A percentile compares a stretch with the other conserved stretches of the same genome.
Conservation (phyloP, 2,888 invertebrate genomes). For the Pterobdella sp. region DNA sequence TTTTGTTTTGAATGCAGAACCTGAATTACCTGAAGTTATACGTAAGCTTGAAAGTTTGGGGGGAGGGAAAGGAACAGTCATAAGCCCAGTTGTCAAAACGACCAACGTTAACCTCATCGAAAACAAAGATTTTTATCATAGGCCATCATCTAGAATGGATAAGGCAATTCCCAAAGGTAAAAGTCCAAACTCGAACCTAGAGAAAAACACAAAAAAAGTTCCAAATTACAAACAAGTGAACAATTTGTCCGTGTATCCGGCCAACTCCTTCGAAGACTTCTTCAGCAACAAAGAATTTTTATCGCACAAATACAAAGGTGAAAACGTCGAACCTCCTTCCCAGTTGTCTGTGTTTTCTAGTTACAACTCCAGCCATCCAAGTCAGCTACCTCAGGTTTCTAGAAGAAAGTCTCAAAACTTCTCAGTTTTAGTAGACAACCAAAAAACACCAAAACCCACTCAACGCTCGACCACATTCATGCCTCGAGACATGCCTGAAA, state of each 20-base stretch:
- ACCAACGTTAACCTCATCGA: slow-evolving; percentile 24
- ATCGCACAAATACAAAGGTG: background rate
- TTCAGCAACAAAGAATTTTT: background rate
- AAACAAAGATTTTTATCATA: background rate
- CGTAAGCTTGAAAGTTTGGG: slow-evolving; percentile 7
- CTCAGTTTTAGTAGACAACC: background rate
- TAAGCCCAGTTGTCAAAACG: slow-evolving; percentile 23
- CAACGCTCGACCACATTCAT: slow-evolving; percentile 1
- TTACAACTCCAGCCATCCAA: background rate
- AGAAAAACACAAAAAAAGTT: background rate
- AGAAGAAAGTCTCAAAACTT: slow-evolving; percentile 9
- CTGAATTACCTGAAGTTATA: slow-evolving; percentile 24
- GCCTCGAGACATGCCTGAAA: background rate
- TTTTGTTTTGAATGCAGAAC: background rate
- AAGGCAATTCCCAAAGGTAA: background rate
- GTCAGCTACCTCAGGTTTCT: background rate
- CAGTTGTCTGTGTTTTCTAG: background rate
- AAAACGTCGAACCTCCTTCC: background rate
- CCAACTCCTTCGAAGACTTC: background rate
- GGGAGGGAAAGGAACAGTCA: slow-evolving; percentile 24
- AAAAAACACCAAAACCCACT: background rate
- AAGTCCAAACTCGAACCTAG: background rate
- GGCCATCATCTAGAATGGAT: background rate
- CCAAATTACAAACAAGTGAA: slow-evolving; percentile 15
- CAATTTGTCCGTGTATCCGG: background rate